A percentile compares a stretch with the other conserved stretches of the same genome.
Evolutionary conservation across 2,797 vertebrate genomes (phyloP).

Genomic region (Periparus ater): DNA sequence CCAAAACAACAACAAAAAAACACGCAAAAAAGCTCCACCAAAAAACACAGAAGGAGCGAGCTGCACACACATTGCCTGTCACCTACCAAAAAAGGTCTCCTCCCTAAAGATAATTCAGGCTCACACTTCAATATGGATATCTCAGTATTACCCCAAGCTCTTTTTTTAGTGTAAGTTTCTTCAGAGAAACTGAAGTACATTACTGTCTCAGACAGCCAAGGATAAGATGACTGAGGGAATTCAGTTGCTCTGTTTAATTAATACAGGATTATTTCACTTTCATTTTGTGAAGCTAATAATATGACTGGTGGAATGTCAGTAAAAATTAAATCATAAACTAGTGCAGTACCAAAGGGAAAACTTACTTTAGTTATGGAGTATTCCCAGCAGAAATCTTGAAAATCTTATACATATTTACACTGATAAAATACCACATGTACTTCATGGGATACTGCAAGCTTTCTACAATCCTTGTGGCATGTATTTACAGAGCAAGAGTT

Average conservation of each 20-base stretch:
- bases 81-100: constrained; percentile 31
- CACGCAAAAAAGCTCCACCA: too few species aligned
- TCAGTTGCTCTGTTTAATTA: constrained; percentile 81
- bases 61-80: background rate
- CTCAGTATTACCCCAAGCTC: constrained; percentile 27
- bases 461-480: constrained; percentile 62
- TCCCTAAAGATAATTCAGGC: constrained; percentile 35
- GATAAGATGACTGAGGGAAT: constrained; percentile 76
- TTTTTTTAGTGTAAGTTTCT: constrained; percentile 52
- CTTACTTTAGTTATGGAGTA: constrained; percentile 66
- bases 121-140: constrained; percentile 27
- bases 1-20: too few species aligned
- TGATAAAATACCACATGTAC: constrained; percentile 67
- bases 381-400: constrained; percentile 74
- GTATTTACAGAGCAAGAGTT: constrained; percentile 73
- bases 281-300: constrained; percentile 80
- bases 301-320: constrained; percentile 78
- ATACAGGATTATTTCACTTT: constrained; percentile 83
- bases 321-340: constrained; percentile 84
- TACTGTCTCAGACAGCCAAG: constrained; percentile 70
- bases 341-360: constrained; percentile 74
- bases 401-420: constrained; percentile 70
- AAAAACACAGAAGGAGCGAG: background rate
- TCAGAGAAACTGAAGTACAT: constrained; percentile 49
- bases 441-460: constrained; percentile 59